Conservation (phyloP, 1,140 invertebrate species). For the Holotrichia oblita region DNA sequence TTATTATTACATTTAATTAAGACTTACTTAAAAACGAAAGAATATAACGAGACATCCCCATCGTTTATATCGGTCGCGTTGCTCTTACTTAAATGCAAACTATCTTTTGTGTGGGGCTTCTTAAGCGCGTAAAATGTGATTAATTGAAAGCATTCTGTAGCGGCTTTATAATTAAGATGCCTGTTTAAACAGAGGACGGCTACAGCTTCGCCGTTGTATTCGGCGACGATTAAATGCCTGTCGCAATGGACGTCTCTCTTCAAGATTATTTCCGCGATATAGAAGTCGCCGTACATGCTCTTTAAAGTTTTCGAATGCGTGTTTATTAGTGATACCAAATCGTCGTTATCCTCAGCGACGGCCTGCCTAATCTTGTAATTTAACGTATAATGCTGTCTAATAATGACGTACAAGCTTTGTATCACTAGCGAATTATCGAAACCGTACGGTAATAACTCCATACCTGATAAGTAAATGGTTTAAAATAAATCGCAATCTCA, state of each 20-base stretch:
- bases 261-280: constrained; percentile 73
- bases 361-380: constrained; percentile 64
- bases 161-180: constrained; percentile 68
- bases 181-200: constrained; percentile 71
- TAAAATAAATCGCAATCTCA: too few species aligned
- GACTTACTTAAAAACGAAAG: constrained; percentile 1
- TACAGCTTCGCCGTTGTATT: constrained; percentile 65
- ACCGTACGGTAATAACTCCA: constrained; percentile 57
- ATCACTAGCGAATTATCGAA: not conserved
- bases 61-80: not conserved
- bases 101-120: constrained; percentile 50
- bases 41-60: not conserved
- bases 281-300: constrained; percentile 74
- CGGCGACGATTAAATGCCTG: constrained; percentile 61
- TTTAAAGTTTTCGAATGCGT: constrained; percentile 64
- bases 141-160: constrained; percentile 76
- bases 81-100: not conserved
- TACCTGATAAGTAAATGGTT: too few species aligned
- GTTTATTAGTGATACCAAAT: constrained; percentile 73
- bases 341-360: constrained; percentile 79
- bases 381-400: constrained; percentile 60
- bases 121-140: constrained; percentile 70
- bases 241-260: constrained; percentile 58
- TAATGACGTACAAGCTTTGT: constrained; percentile 57
- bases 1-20: too few species aligned